Conservation (phyloP, 2,797 vertebrate species). For the Dermochelys coriacea region DNA sequence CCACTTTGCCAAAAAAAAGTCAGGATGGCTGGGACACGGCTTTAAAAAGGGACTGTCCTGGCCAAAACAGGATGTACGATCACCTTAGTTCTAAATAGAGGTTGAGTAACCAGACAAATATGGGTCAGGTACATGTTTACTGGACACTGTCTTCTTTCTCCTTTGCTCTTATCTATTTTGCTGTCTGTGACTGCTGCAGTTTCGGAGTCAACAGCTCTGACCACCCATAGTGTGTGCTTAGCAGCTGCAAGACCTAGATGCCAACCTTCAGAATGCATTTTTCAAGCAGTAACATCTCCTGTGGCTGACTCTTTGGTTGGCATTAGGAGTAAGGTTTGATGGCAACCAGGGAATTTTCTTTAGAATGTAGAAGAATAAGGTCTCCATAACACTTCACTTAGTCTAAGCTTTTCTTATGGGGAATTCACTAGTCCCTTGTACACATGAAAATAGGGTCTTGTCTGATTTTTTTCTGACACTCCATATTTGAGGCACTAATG, state of each 20-base stretch:
- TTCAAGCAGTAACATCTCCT: conserved; percentile 24
- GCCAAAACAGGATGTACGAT: too few species aligned
- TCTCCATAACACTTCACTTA: not conserved
- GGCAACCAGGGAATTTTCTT: conserved; percentile 11
- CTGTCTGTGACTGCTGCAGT: not conserved
- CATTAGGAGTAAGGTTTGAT: not conserved
- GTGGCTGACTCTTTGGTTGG: not conserved
- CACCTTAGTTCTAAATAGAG: not conserved
- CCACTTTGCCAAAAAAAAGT: too few species aligned
- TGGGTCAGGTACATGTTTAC: not conserved
- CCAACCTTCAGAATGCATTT: conserved; percentile 23
- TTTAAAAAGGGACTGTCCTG: too few species aligned
- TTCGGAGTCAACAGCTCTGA: conserved; percentile 32
- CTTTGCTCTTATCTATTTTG: conserved; percentile 33
- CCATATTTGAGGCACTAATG: conserved; percentile 29
- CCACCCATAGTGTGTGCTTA: not conserved
- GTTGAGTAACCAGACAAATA: not conserved
- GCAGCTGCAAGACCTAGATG: conserved; percentile 12
- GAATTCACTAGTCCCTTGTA: not conserved
- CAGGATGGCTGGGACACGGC: too few species aligned
- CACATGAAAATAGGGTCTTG: not conserved
- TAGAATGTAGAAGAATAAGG: not conserved
- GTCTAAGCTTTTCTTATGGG: not conserved
- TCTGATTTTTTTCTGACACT: fast-evolving
- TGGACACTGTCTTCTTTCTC: not conserved